Percentiles rank a stretch among this genome's conserved stretches.
Conservation (phyloP, 2,113 vertebrate genomes). For the Zootoca vivipara region DNA sequence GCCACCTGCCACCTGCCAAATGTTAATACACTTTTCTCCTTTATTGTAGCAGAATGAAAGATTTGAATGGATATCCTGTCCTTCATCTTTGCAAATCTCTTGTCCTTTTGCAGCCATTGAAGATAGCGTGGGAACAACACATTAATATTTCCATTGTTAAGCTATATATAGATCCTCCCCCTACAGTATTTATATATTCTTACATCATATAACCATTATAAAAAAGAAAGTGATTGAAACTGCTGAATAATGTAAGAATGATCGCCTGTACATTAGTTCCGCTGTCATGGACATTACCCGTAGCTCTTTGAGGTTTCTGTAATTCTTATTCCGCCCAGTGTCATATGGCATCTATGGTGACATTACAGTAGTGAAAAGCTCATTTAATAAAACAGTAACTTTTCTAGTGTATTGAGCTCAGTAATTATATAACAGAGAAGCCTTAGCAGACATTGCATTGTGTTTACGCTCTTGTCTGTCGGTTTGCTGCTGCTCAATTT, state of each 20-base stretch:
- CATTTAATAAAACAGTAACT: slow-evolving; percentile 49
- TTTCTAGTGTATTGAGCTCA: slow-evolving; percentile 6
- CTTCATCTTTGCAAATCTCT: slow-evolving; percentile 28
- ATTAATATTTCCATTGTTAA: slow-evolving; percentile 61
- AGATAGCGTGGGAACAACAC: slow-evolving; percentile 63
- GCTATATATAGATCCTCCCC: slow-evolving; percentile 66
- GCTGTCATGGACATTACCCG: slow-evolving; percentile 71
- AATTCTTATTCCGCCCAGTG: slow-evolving; percentile 38
- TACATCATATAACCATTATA: slow-evolving; percentile 70
- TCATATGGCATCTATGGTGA: slow-evolving; percentile 66
- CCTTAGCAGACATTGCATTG: slow-evolving; percentile 26
- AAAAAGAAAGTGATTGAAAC: slow-evolving; percentile 60
- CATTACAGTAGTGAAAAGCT: slow-evolving; percentile 10
- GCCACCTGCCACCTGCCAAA: neutral
- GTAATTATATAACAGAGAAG: slow-evolving; percentile 55
- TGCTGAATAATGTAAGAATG: slow-evolving; percentile 70
- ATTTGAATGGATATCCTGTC: slow-evolving; percentile 51
- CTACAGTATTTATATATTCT: slow-evolving; percentile 73
- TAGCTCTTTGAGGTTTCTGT: slow-evolving; percentile 49
- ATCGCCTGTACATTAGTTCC: slow-evolving; percentile 65
- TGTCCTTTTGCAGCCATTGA: slow-evolving; percentile 45
- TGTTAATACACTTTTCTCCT: slow-evolving; percentile 5
- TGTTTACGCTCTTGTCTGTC: neutral
- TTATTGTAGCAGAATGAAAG: slow-evolving; percentile 24
- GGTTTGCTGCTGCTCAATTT: neutral